Conservation (phyloP, 2,797 vertebrate genomes). For the Anguilla obscura region DNA sequence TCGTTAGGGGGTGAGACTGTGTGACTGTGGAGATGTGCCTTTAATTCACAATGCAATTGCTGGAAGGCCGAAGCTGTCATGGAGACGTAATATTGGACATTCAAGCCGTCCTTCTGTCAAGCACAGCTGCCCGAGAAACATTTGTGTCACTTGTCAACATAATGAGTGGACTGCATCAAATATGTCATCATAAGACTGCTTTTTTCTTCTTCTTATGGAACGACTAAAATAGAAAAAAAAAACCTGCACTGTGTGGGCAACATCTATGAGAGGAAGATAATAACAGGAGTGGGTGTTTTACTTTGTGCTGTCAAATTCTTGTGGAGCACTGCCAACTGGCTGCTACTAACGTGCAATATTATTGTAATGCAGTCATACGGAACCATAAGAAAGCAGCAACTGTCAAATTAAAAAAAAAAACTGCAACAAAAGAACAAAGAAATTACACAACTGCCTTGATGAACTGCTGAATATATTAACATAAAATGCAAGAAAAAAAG, state of each 20-base stretch:
- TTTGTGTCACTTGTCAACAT: conserved; percentile 17
- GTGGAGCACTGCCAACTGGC: background rate
- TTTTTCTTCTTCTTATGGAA: background rate
- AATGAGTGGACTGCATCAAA: conserved; percentile 4
- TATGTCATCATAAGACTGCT: background rate
- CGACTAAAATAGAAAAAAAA: background rate
- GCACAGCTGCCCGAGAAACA: background rate
- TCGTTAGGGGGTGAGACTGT: background rate
- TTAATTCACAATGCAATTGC: background rate
- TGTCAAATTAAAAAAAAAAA: background rate
- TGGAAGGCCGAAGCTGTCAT: conserved; percentile 1
- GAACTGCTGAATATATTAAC: background rate
- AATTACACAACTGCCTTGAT: background rate
- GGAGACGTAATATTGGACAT: background rate
- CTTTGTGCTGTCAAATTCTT: background rate
- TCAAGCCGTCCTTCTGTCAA: conserved; percentile 5
- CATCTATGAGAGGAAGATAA: background rate
- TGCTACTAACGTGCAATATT: background rate
- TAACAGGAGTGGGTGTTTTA: background rate
- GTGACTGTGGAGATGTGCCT: background rate
- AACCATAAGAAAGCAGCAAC: background rate
- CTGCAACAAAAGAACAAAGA: background rate
- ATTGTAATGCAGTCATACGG: background rate
- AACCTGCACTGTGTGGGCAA: background rate
- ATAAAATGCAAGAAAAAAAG: background rate